Evolutionary conservation across 2,797 vertebrate genomes (phyloP), one percentile per base, ranked within the genome.

Genomic region (Trichosurus vulpecula): DNA sequence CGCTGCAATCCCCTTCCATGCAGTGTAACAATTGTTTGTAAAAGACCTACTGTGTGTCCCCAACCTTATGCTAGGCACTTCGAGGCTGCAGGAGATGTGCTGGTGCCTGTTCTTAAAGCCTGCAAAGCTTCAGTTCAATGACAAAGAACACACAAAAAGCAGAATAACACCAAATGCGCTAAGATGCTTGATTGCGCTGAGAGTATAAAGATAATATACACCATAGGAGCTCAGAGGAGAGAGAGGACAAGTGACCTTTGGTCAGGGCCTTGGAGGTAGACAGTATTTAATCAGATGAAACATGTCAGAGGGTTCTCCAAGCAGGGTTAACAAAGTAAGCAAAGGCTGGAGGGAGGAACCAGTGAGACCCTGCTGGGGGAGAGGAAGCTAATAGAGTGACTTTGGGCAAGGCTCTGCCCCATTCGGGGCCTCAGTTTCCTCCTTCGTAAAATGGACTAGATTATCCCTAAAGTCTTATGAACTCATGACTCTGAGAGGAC

Each of bases 11-110:
- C 58, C 30, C 11, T 47, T 52, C 27, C 81, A 89, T 29, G 91
- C 57, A 66, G 2, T 47, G 54, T 61, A 87, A 31, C 54, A 35
- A 93, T 16, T 10, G 12, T 61, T 87, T 92, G 31, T 12, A n/a
- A 81, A 94, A 35, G 31, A 91, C 52, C 56, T 92, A 51, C 66
- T 52, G 53, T 95, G 51, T 51, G n/a, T 81, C 19, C 19, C 13
- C 35, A 74, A 90, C 66, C 29, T 12, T 6, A 27, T 12, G 54
- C 0, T 1, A 6, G 41, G 4, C 9, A 14, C n/a, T 19, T 12
- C 9, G 9, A 31, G 25, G 10, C 2, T 54, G 10, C 0, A 0
- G 57, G 6, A 56, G 51, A 41, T 0, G 0, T 9, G 12, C 41
- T 31, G 61, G 6, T 47, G 25, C 3, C 52, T 90, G 14, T 11